Percentiles rank a stretch among this genome's conserved stretches.
phyloP scores from a whole-genome alignment of 2,888 invertebrate species.

The Poecilobothrus nobilitatus region DNA sequence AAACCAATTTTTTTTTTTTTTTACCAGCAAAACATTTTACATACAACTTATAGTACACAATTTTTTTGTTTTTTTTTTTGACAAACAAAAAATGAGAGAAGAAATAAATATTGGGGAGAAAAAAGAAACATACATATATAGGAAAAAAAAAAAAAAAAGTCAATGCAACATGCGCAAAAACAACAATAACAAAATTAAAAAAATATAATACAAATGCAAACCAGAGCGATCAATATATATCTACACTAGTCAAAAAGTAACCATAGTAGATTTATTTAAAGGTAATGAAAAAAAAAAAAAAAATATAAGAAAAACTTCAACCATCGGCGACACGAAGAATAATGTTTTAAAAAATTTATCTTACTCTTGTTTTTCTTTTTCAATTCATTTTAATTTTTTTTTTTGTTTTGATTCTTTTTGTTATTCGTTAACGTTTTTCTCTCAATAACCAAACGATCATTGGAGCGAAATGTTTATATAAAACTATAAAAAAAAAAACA shows the following conservation, averaged over 20 bases:
- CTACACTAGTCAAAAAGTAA: neutral
- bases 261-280: conserved; percentile 1
- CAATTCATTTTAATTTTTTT: neutral
- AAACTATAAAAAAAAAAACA: neutral
- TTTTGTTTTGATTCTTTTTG: neutral
- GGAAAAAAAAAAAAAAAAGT: too few species aligned
- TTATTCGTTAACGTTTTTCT: neutral
- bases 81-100: too few species aligned
- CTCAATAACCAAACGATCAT: conserved; percentile 2
- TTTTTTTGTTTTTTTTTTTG: too few species aligned
- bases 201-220: neutral
- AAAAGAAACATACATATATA: too few species aligned
- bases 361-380: conserved; percentile 5
- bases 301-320: neutral
- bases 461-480: neutral
- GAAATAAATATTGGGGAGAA: too few species aligned
- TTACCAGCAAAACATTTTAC: neutral
- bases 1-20: too few species aligned
- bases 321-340: conserved; percentile 4
- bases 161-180: too few species aligned
- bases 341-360: conserved; percentile 2
- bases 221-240: neutral
- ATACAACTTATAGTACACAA: neutral
- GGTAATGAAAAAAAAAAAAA: neutral
- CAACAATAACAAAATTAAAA: neutral